Evolutionary conservation across 1,140 invertebrate species (phyloP).

Genomic region (Eupristina koningsbergeri): DNA sequence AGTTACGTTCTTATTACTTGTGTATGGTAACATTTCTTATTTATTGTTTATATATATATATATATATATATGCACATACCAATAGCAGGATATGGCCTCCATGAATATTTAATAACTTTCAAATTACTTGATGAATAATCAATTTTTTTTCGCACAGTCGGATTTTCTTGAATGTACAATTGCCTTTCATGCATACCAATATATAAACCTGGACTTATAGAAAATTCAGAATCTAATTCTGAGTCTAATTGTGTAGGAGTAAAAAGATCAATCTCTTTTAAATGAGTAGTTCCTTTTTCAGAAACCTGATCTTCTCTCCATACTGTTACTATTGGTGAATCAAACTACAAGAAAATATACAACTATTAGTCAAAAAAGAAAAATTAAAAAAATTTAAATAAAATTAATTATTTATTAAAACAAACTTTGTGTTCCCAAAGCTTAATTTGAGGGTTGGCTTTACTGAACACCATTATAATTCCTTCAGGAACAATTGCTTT

Average conservation of each 20-base stretch:
- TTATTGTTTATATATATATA: not conserved
- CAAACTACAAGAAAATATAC: slow-evolving; percentile 75
- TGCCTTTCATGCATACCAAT: slow-evolving; percentile 90
- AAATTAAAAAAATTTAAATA: not conserved
- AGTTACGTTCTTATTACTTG: not conserved
- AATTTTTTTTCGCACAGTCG: slow-evolving; percentile 64
- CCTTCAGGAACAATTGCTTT: slow-evolving; percentile 84
- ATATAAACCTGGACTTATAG: slow-evolving; percentile 81
- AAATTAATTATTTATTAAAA: slow-evolving; percentile 33
- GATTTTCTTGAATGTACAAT: slow-evolving; percentile 85
- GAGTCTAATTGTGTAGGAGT: slow-evolving; percentile 73
- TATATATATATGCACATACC: slow-evolving; percentile 56
- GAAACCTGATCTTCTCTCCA: slow-evolving; percentile 79
- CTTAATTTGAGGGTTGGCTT: slow-evolving; percentile 73
- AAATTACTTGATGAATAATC: slow-evolving; percentile 59
- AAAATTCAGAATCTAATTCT: slow-evolving; percentile 65
- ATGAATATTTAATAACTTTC: slow-evolving; percentile 75
- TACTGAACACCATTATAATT: slow-evolving; percentile 78
- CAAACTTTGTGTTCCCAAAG: slow-evolving; percentile 83
- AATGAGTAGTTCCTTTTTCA: slow-evolving; percentile 61
- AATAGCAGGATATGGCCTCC: slow-evolving; percentile 79
- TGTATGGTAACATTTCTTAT: slow-evolving; percentile 20
- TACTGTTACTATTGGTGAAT: slow-evolving; percentile 87
- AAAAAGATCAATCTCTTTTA: slow-evolving; percentile 86
- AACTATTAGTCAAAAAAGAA: not conserved